These are phyloP conservation scores for Steinernema carpocapsae DNA, from an alignment of 2,888 invertebrate genomes.

Conservation along the genomic window DNA sequence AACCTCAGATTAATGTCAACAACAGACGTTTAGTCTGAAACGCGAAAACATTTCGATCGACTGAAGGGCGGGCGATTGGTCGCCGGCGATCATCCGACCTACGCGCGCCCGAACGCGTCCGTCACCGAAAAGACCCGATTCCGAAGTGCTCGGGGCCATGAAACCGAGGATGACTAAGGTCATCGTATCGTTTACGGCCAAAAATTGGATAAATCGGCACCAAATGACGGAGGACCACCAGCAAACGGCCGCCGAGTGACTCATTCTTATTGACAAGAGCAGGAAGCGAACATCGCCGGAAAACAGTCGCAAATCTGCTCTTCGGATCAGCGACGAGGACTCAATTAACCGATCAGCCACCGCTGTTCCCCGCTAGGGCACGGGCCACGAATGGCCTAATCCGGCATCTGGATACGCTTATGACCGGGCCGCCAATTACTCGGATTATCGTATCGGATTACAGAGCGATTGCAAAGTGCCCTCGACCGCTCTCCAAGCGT, in stretches of 20 bases:
- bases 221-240: too few species aligned
- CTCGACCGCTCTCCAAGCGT: slow-evolving; percentile 6
- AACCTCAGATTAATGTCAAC: too few species aligned
- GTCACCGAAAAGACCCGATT: too few species aligned
- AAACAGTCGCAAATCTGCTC: slow-evolving; percentile 18
- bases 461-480: background rate
- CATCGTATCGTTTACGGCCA: too few species aligned
- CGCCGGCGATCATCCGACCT: too few species aligned
- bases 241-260: background rate
- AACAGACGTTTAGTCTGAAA: too few species aligned
- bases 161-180: too few species aligned
- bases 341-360: slow-evolving; percentile 30
- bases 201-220: too few species aligned
- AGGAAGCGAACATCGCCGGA: background rate
- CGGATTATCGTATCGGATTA: slow-evolving; percentile 17
- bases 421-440: slow-evolving; percentile 7
- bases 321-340: background rate
- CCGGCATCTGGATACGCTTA: background rate
- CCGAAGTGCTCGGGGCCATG: too few species aligned
- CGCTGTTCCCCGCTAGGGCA: background rate
- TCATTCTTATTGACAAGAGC: slow-evolving; percentile 17
- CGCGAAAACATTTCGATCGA: too few species aligned
- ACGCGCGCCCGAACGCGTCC: too few species aligned
- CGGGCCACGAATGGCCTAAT: background rate
- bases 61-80: too few species aligned